Evolutionary conservation across 2,797 vertebrate genomes (phyloP).

Genomic region (Margarornis squamiger): DNA sequence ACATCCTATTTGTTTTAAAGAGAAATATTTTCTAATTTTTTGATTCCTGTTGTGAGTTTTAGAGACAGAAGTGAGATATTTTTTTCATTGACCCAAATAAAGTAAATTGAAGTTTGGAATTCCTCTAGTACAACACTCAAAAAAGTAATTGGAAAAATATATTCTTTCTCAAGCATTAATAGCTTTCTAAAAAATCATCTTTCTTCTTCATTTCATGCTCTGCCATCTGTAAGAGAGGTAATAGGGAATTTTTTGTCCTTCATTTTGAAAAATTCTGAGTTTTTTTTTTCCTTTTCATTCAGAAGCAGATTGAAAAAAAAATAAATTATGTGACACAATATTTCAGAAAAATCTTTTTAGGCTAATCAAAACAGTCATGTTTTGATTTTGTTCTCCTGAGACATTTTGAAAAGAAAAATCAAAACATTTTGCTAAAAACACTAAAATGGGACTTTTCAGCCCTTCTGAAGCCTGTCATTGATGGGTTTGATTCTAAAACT

Average conservation of each 20-base stretch:
- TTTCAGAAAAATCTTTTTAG: neutral
- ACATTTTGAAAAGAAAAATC: neutral
- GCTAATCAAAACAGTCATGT: neutral
- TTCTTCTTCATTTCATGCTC: neutral
- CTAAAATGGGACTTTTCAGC: neutral
- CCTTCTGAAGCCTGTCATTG: neutral
- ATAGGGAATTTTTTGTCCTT: neutral
- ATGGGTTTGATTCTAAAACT: neutral
- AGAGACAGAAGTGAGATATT: neutral
- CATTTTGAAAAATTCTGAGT: neutral
- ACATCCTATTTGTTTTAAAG: neutral
- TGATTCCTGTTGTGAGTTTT: neutral
- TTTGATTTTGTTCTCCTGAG: neutral
- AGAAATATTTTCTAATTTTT: neutral
- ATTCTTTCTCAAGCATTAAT: neutral
- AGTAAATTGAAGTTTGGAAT: neutral
- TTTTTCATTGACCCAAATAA: neutral
- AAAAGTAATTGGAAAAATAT: neutral
- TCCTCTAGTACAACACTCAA: neutral
- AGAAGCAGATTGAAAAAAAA: neutral
- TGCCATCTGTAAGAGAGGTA: neutral
- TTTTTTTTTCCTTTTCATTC: neutral
- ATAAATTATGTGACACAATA: neutral
- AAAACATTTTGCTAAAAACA: neutral
- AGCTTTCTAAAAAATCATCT: fast-evolving